phyloP scores from a whole-genome alignment of 2,888 invertebrate genomes.

The Epinotia bilunana region DNA sequence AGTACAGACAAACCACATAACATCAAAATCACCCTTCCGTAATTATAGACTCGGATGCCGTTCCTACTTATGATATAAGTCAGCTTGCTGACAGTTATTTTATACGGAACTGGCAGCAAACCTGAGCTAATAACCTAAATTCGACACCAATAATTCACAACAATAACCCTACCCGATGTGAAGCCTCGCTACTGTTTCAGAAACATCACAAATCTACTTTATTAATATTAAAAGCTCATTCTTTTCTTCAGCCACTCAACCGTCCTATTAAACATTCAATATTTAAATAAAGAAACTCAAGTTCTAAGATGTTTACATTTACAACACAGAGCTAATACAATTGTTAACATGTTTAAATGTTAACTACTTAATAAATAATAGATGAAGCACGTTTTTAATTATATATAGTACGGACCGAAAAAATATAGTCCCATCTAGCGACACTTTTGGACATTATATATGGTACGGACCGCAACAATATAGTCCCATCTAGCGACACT shows the following conservation, averaged over 20 bases:
- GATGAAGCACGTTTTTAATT: neutral
- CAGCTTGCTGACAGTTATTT: constrained; percentile 2
- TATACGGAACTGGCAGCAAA: neutral
- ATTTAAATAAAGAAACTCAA: constrained; percentile 5
- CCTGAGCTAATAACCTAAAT: neutral
- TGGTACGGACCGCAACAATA: neutral
- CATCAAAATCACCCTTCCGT: neutral
- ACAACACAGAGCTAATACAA: constrained; percentile 28
- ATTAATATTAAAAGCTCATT: constrained; percentile 41
- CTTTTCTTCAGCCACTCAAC: constrained; percentile 12
- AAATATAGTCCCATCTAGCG: neutral
- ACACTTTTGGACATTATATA: too few species aligned
- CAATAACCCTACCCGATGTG: constrained; percentile 9
- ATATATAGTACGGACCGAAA: neutral
- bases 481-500: neutral
- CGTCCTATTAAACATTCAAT: constrained; percentile 17
- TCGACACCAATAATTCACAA: constrained; percentile 6
- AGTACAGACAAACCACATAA: neutral
- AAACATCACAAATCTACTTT: constrained; percentile 36
- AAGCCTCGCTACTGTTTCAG: constrained; percentile 38
- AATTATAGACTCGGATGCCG: neutral
- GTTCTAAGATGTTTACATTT: constrained; percentile 5
- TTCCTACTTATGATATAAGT: neutral
- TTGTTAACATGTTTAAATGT: too few species aligned
- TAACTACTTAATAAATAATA: constrained; percentile 20